phyloP scores from a whole-genome alignment of 2,888 invertebrate species.

The Agonopterix heracliana region DNA sequence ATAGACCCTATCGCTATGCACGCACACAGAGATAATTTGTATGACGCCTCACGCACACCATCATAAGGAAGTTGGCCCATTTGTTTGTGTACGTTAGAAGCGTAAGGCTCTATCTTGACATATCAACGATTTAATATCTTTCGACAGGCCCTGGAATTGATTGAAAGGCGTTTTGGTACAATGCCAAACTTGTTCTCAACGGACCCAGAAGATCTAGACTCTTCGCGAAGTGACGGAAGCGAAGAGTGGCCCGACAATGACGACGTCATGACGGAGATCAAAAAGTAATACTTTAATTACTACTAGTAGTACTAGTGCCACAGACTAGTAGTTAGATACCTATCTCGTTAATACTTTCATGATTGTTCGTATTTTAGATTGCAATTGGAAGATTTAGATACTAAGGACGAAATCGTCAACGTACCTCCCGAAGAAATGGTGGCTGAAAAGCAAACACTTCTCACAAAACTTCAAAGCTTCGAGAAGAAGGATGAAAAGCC shows the following conservation, averaged over 20 bases:
- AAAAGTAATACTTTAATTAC: conserved; percentile 52
- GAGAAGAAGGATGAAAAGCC: conserved; percentile 45
- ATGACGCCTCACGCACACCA: too few relatives aligned
- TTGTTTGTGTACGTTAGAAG: too few relatives aligned
- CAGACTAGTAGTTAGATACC: too few relatives aligned
- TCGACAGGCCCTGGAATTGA: conserved; percentile 86
- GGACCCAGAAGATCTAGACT: conserved; percentile 50
- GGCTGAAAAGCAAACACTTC: conserved; percentile 57
- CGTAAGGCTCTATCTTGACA: too few relatives aligned
- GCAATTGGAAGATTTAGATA: conserved; percentile 49
- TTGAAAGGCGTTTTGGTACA: conserved; percentile 84
- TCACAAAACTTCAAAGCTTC: conserved; percentile 57
- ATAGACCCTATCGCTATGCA: too few relatives aligned
- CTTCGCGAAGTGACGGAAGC: conserved; percentile 47
- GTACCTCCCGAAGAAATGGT: conserved; percentile 58
- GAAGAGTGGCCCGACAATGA: conserved; percentile 65
- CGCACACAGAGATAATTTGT: too few relatives aligned
- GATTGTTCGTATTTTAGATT: conserved; percentile 32
- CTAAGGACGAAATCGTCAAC: conserved; percentile 33
- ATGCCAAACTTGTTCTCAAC: conserved; percentile 79
- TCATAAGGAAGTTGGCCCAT: too few relatives aligned
- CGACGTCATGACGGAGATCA: conserved; percentile 78
- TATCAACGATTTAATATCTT: too few relatives aligned
- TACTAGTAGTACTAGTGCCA: too few relatives aligned
- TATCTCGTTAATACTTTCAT: not conserved